phyloP scores from a whole-genome alignment of 2,888 invertebrate genomes.

The Coelinius sp. region DNA sequence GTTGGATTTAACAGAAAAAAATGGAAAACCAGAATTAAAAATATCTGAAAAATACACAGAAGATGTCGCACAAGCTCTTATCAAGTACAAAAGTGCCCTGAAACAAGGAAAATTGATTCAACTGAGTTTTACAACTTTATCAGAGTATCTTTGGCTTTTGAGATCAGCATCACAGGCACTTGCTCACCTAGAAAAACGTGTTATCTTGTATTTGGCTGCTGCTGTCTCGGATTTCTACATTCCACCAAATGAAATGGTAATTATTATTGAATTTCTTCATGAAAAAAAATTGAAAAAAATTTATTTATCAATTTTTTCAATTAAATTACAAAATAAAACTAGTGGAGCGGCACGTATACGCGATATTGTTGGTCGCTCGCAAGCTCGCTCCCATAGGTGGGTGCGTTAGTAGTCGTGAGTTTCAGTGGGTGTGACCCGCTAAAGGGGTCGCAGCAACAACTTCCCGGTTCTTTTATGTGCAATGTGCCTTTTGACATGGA shows the following conservation, averaged over 20 bases:
- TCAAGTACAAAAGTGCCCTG: conserved; percentile 86
- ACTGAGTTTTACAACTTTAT: conserved; percentile 86
- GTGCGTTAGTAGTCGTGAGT: too few species aligned
- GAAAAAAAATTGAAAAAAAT: too few species aligned
- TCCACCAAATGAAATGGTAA: conserved; percentile 91
- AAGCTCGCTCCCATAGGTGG: too few species aligned
- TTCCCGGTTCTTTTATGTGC: too few species aligned
- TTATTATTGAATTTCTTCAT: conserved; percentile 17
- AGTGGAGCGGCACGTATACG: too few species aligned
- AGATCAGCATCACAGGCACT: conserved; percentile 86
- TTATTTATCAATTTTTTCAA: too few species aligned
- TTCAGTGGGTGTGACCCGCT: too few species aligned
- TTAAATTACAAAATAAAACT: too few species aligned
- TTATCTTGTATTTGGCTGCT: conserved; percentile 94
- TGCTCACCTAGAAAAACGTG: conserved; percentile 77
- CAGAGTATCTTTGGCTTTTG: conserved; percentile 93
- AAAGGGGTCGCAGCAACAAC: too few species aligned
- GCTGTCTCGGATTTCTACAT: conserved; percentile 99
- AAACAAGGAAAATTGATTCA: conserved; percentile 81
- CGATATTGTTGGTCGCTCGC: too few species aligned
- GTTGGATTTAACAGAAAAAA: conserved; percentile 78
- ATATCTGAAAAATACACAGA: conserved; percentile 83
- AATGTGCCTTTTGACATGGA: too few species aligned
- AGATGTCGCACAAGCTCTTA: conserved; percentile 80
- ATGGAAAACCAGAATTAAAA: conserved; percentile 75